phyloP scores from a whole-genome alignment of 2,888 invertebrate genomes.

The Cosmia trapezina region DNA sequence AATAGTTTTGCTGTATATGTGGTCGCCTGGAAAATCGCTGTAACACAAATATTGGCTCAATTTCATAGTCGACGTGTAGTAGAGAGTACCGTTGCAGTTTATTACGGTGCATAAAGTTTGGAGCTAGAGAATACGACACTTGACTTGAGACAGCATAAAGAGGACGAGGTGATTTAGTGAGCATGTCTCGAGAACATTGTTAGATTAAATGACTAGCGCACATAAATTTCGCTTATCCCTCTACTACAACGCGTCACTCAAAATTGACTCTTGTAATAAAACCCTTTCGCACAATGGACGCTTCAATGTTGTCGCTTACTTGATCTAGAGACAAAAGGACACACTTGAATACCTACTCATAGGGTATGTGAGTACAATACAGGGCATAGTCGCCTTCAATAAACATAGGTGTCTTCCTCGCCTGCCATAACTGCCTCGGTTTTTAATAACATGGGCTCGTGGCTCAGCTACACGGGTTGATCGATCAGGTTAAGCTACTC shows the following conservation, averaged over 20 bases:
- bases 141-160: slow-evolving; percentile 66
- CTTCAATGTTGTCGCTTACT: slow-evolving; percentile 43
- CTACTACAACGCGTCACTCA: slow-evolving; percentile 53
- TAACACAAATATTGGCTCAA: slow-evolving; percentile 62
- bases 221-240: slow-evolving; percentile 59
- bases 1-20: slow-evolving; percentile 55
- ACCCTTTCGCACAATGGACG: slow-evolving; percentile 49
- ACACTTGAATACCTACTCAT: slow-evolving; percentile 27
- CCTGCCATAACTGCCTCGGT: background rate
- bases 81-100: slow-evolving; percentile 72
- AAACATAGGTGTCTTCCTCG: background rate
- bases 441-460: too few relatives aligned
- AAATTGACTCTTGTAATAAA: slow-evolving; percentile 57
- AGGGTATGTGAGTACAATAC: slow-evolving; percentile 3
- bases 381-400: slow-evolving; percentile 9
- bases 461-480: too few relatives aligned
- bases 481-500: too few relatives aligned
- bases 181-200: slow-evolving; percentile 52
- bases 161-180: slow-evolving; percentile 57
- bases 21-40: slow-evolving; percentile 44
- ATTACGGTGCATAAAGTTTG: slow-evolving; percentile 78
- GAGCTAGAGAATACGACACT: slow-evolving; percentile 71
- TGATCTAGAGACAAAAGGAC: slow-evolving; percentile 38
- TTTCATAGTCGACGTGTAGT: slow-evolving; percentile 72
- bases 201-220: slow-evolving; percentile 49